Base-by-base conservation (phyloP, 2,888 invertebrate genomes). In the Nomada hirtipes region DNA sequence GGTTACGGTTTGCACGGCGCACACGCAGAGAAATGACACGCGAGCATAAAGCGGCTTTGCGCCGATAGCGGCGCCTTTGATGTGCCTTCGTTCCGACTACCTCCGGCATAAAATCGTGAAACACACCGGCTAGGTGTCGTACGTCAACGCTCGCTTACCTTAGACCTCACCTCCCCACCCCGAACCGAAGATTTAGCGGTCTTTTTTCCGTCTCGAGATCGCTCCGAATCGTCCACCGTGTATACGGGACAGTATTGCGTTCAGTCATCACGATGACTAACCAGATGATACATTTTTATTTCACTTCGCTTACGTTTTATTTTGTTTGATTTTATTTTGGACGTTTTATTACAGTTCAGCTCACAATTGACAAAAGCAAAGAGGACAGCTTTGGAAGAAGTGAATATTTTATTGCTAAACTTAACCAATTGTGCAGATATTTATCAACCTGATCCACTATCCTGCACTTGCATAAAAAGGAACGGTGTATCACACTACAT, bases 21-120 rank as follows among this genome's bases (percentile, higher is more conserved):
- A 75, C 83, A 73, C 64, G 72, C 59, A 73, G 74, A 73, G 63
- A 64, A 75, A 85, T 75, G 84, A 83, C 79, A 85, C 79, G 82
- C 80, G 83, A 85, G 88, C 83, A 87, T 89, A 88, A 89, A 89
- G 77, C 87, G 87, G 88, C 89, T 89, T 89, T 86, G 87, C 87
- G 89, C 89, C 89, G 92, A 93, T 93, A 92, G 92, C 92, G 92
- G 92, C 84, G 85, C 90, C 91, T 93, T 93, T 93, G 92, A 93
- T 91, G 73, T 88, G 72, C 81, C 82, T 63, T 78, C 85, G 88
- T 86, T 84, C 86, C 87, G 76, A 87, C 83, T 80, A 85, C 84
- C 87, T 85, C 79, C 80, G 86, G 83, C 82, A 85, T 86, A 88
- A 88, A 88, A 86, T 82, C 85, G 81, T 85, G 83, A 84, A 87